A percentile compares a stretch with the other conserved stretches of the same genome.
These are phyloP conservation scores for Rhyacichthys aspro DNA, from an alignment of 2,797 vertebrate genomes.

Conservation along the genomic window DNA sequence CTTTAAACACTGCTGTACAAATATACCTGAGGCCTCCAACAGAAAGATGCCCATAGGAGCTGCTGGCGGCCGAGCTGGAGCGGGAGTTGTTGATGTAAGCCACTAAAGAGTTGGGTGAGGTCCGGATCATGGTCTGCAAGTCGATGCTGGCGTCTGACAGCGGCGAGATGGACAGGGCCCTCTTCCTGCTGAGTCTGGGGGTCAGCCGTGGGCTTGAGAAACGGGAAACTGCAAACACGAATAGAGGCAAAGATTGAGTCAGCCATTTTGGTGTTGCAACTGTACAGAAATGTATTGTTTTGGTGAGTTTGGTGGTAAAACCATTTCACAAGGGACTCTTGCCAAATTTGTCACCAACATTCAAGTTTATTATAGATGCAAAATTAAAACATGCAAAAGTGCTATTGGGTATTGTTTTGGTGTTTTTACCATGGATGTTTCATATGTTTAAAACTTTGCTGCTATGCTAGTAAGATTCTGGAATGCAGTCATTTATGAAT, in stretches of 20 bases:
- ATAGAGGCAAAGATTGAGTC: background rate
- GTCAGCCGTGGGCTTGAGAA: conserved; percentile 95
- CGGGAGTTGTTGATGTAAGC: conserved; percentile 99
- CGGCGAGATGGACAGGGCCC: conserved; percentile 94
- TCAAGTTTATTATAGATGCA: too few species aligned
- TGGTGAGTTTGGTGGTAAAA: background rate
- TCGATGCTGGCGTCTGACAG: conserved; percentile 98
- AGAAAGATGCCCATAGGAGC: conserved; percentile 96
- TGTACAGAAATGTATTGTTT: too few species aligned
- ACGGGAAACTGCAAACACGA: conserved; percentile 83
- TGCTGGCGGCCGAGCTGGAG: conserved; percentile 95
- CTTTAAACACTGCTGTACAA: too few species aligned
- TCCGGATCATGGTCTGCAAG: conserved; percentile 98
- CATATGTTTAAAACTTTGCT: too few species aligned
- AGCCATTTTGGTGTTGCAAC: background rate
- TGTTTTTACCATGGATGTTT: too few species aligned
- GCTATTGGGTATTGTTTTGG: too few species aligned
- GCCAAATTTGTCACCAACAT: too few species aligned
- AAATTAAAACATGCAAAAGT: too few species aligned
- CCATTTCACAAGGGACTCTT: too few species aligned
- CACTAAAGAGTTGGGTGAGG: conserved; percentile 96
- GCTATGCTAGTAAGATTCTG: too few species aligned
- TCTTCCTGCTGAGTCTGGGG: conserved; percentile 91
- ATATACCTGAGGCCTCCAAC: conserved; percentile 82
- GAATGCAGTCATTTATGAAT: too few species aligned